These are phyloP conservation scores for Gallirallus australis DNA, from an alignment of 2,797 vertebrate species.

Conservation along the genomic window DNA sequence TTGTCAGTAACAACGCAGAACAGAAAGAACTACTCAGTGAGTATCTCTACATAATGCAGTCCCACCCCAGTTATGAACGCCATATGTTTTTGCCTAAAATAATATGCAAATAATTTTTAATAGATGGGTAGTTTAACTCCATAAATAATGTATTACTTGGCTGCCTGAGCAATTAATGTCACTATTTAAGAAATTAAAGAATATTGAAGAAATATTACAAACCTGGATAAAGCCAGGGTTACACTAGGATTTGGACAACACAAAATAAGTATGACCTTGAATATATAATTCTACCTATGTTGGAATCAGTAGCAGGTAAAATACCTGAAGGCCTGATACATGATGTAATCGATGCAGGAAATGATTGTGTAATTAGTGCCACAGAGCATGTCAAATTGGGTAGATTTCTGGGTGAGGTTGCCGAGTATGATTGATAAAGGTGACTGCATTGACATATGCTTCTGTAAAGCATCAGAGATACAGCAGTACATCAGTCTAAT, in stretches of 20 bases:
- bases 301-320: background rate
- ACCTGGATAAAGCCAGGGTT: background rate
- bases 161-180: background rate
- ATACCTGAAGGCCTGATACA: background rate
- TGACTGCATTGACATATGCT: background rate
- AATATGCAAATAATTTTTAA: background rate
- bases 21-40: background rate
- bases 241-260: background rate
- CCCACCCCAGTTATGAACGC: background rate
- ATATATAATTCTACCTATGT: background rate
- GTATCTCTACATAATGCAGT: background rate
- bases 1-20: background rate
- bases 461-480: background rate
- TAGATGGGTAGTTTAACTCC: background rate
- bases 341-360: background rate
- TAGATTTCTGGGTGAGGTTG: background rate
- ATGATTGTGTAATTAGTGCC: background rate
- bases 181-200: background rate
- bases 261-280: background rate
- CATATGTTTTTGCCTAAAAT: background rate
- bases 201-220: background rate
- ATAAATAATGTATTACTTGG: background rate
- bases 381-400: background rate
- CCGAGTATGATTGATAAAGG: background rate
- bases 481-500: background rate